phyloP scores from a whole-genome alignment of 2,888 invertebrate genomes.

The Cantharis rufa region DNA sequence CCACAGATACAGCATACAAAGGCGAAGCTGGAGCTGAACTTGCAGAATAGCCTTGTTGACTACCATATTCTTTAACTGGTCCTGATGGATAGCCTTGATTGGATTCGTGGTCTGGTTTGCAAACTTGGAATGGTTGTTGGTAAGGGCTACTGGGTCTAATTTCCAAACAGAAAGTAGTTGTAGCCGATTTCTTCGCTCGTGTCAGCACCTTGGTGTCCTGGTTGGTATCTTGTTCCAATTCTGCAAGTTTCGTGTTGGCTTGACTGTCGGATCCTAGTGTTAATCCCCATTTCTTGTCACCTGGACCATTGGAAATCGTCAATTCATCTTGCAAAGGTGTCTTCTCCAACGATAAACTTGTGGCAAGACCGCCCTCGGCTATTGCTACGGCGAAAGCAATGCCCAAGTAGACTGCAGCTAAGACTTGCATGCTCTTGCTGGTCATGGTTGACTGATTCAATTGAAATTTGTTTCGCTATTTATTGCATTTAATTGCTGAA shows the following conservation, averaged over 20 bases:
- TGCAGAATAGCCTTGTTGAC: conserved; percentile 2
- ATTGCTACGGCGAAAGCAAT: conserved; percentile 19
- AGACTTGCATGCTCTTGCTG: conserved; percentile 31
- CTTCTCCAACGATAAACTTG: background rate
- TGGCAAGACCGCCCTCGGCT: background rate
- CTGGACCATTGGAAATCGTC: background rate
- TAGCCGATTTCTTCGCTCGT: conserved; percentile 51
- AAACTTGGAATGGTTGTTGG: conserved; percentile 53
- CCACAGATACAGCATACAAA: background rate
- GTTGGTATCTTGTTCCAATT: conserved; percentile 8
- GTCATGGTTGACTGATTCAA: conserved; percentile 11
- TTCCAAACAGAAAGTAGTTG: conserved; percentile 58
- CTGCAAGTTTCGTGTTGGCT: background rate
- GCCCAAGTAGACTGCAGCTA: conserved; percentile 17
- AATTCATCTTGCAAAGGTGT: background rate
- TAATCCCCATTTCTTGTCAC: background rate
- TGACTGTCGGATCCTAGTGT: conserved; percentile 5
- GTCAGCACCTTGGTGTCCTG: conserved; percentile 25
- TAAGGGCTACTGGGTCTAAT: conserved; percentile 52
- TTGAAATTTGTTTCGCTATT: background rate
- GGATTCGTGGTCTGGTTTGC: conserved; percentile 41
- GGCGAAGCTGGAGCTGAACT: conserved; percentile 18
- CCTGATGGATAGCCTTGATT: conserved; percentile 22
- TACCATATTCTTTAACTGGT: background rate
- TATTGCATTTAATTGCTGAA: conserved; percentile 8